Evolutionary conservation across 2,113 vertebrate genomes (phyloP).

Genomic region (Solenodon paradoxus): DNA sequence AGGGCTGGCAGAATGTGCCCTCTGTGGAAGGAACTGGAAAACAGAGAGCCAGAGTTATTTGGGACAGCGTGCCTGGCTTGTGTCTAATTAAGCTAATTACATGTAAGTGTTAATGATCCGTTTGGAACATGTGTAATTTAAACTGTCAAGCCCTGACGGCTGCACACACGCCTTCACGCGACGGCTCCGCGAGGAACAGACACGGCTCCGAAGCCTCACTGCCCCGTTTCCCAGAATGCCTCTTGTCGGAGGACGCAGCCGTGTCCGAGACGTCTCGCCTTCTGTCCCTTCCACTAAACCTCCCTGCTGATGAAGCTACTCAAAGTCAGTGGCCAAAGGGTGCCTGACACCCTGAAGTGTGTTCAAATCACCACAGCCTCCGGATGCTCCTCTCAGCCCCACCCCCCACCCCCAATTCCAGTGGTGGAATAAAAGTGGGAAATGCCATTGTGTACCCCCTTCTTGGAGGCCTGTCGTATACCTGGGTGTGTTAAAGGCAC

Average conservation of each 20-base stretch:
- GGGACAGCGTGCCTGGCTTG: background rate
- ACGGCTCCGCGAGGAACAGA: background rate
- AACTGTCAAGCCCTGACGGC: background rate
- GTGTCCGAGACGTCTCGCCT: background rate
- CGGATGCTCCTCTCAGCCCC: background rate
- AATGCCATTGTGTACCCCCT: fast-evolving
- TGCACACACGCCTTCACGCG: background rate
- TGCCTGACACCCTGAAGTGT: fast-evolving
- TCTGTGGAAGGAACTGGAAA: conserved; percentile 95
- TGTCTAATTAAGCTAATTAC: background rate
- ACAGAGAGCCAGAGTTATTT: conserved; percentile 4
- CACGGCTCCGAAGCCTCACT: too few relatives aligned
- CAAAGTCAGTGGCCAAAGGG: background rate
- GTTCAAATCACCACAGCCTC: background rate
- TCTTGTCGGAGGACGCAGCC: background rate
- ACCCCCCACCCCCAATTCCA: background rate
- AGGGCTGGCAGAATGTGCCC: conserved; percentile 85
- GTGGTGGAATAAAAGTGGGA: background rate
- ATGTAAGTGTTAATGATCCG: background rate
- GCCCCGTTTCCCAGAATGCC: background rate
- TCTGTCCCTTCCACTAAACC: background rate
- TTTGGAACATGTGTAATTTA: background rate
- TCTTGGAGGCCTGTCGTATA: too few relatives aligned
- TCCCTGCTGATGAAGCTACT: background rate
- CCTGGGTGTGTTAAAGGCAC: background rate